Evolutionary conservation across 2,113 vertebrate genomes (phyloP).

Genomic region (Mesoclemmys tuberculata): DNA sequence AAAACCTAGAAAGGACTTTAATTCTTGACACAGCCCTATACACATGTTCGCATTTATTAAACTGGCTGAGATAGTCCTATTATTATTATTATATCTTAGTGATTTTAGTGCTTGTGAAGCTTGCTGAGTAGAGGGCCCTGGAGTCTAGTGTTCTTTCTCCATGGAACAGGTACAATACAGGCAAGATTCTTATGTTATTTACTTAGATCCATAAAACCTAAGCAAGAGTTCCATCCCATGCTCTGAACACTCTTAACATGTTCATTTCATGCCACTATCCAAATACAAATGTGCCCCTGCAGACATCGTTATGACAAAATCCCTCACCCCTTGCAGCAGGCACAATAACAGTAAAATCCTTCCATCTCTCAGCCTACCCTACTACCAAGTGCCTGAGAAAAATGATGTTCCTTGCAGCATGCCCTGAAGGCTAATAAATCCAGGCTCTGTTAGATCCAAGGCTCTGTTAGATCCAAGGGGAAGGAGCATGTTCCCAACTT

Average conservation of each 20-base stretch:
- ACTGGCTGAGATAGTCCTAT: background rate
- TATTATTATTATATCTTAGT: background rate
- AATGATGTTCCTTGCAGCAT: rapidly evolving
- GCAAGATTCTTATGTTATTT: background rate
- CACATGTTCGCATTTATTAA: background rate
- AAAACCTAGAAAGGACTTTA: background rate
- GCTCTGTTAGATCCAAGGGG: background rate
- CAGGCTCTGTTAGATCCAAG: background rate
- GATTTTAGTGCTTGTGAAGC: background rate
- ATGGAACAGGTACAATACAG: background rate
- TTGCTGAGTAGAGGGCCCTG: background rate
- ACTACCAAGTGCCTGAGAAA: background rate
- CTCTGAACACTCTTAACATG: background rate
- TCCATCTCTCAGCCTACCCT: background rate
- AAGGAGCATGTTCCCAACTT: background rate
- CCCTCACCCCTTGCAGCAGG: background rate
- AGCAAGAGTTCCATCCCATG: background rate
- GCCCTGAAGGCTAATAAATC: background rate
- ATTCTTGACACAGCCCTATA: background rate
- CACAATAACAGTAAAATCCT: background rate
- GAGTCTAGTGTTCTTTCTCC: background rate
- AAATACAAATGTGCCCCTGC: background rate
- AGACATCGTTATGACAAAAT: background rate
- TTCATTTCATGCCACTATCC: background rate
- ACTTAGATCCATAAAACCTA: background rate